Conservation (phyloP, 2,113 vertebrate species). For the Azemiops feae region DNA sequence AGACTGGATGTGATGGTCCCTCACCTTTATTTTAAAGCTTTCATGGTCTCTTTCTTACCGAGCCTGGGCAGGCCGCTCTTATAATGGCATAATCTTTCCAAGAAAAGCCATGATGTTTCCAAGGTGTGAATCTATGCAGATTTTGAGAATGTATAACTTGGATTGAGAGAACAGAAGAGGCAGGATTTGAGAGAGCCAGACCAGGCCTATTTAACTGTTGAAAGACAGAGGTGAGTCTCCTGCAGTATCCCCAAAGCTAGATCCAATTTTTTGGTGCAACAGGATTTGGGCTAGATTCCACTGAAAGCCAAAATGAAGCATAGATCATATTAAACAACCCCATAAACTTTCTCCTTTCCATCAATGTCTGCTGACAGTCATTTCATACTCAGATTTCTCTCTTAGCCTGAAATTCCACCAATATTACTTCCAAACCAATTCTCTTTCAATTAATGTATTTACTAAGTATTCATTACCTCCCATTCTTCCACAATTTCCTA, state of each 20-base stretch:
- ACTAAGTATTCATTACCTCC: background rate
- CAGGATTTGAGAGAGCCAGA: background rate
- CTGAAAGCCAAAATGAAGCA: background rate
- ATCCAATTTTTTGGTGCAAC: background rate
- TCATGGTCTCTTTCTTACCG: constrained; percentile 1
- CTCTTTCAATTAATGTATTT: background rate
- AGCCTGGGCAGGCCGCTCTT: background rate
- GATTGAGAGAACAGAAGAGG: background rate
- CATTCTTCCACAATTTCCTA: background rate
- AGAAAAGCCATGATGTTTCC: background rate
- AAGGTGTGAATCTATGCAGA: background rate
- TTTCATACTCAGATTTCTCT: background rate
- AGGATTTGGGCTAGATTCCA: background rate
- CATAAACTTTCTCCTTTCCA: background rate
- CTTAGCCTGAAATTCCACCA: background rate
- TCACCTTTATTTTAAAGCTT: accelerated
- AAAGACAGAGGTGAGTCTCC: background rate
- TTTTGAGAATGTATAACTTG: background rate
- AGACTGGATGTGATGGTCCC: constrained; percentile 18
- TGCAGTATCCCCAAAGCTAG: background rate
- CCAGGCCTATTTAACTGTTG: background rate
- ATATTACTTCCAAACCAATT: background rate
- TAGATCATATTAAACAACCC: background rate
- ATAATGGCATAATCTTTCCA: background rate
- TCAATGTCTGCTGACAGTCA: background rate